These are phyloP conservation scores for Pelusios castaneus DNA, from an alignment of 2,113 vertebrate genomes.

Conservation along the genomic window DNA sequence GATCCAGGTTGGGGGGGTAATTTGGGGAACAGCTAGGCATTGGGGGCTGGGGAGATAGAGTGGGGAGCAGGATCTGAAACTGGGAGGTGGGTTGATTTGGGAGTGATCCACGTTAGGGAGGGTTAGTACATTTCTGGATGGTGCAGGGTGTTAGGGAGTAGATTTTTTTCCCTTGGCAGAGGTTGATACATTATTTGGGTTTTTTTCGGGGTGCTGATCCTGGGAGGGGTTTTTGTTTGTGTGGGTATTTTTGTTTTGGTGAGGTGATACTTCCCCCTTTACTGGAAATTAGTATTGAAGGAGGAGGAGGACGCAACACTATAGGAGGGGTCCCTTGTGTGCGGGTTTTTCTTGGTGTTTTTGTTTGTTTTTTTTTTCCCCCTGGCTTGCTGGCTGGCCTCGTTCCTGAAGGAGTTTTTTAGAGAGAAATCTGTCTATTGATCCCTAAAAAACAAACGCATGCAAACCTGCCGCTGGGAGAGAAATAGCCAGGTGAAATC, in stretches of 20 bases:
- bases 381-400: not conserved
- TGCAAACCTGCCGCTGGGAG: constrained; percentile 67
- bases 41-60: not conserved
- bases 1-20: not conserved
- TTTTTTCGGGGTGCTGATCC: not conserved
- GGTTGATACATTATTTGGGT: not conserved
- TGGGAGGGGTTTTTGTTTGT: not conserved
- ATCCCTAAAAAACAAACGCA: constrained; percentile 43
- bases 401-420: not conserved
- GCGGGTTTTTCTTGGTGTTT: not conserved
- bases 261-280: not conserved
- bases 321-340: not conserved
- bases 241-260: not conserved
- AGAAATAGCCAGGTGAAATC: constrained; percentile 73
- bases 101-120: not conserved
- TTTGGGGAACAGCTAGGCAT: not conserved
- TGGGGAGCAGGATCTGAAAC: too few relatives aligned
- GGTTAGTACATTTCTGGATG: not conserved
- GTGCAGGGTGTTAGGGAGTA: not conserved
- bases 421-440: constrained; percentile 12
- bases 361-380: not conserved
- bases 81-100: constrained; percentile 4
- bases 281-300: not conserved
- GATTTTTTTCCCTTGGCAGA: not conserved
- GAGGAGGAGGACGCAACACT: not conserved